Evolutionary conservation across 1,140 invertebrate genomes (phyloP), one percentile per base, ranked within the genome.

Genomic region (Agraylea sexmaculata): DNA sequence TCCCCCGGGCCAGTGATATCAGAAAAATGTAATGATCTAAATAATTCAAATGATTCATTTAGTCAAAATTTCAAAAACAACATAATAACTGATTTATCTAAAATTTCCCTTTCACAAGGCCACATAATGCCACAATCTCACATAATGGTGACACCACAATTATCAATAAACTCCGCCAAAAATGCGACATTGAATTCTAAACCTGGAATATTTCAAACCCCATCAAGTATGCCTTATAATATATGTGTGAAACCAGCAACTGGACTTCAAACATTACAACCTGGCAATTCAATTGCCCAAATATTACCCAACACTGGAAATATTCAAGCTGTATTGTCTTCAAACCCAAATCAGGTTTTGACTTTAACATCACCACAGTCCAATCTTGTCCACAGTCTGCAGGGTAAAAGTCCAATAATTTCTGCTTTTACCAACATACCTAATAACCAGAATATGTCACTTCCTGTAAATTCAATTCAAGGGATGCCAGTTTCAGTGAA

Each of bases 361-460:
- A 64, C 65, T 13, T 62, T 68, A 49, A 61, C 64, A 16, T 56
- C 57, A 19, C 63, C 64, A 40, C 62, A 66, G 44, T 40, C 56
- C 22, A 57, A 57, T 45, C 55, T 62, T 21, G 51, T 55, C 23
- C 52, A 54, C 12, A 62, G 64, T 48, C 53, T 66, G 11, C 65
- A 66, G 45, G 58, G 58, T n/a, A 65, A 66, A 47, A 60, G 51
- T 42, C 62, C 63, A 50, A 54, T 45, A 18, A 64, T 23, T 40
- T 62, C 13, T 64, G 62, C 45, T 49, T 68, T 68, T 40, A 60
- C 65, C n/a, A 65, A 62, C 44, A 62, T 66, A 55, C 60, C 60
- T 4, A 66, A 62, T 45, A 61, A 60, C 5, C 57, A 62, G 20
- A 66, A 64, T 15, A 61, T 68, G 31, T 52, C 63, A 8, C 45